Base-by-base conservation (phyloP, 2,797 vertebrate species). In the Muscicapa striata region DNA sequence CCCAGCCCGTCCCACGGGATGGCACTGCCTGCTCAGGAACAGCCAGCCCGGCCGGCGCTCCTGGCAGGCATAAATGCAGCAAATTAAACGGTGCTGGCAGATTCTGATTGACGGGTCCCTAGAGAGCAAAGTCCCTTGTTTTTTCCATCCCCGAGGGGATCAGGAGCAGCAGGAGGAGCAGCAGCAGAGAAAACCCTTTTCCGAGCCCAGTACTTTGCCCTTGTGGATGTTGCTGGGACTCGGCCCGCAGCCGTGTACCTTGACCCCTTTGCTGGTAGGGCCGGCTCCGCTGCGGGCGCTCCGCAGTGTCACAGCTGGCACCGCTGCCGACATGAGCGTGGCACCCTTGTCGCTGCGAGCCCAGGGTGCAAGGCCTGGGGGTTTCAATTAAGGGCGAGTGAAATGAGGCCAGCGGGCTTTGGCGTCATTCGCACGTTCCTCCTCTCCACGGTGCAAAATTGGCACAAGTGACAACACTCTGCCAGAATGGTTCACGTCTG, bases 11-110 rank as follows among this genome's bases (percentile, higher is more conserved):
- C 87, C 96, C 98, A 94, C 97, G 74, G 63, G 97, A 96, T 96
- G 97, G 97, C 92, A 91, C 91, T 97, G 96, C 89, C 95, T 93
- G 94, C 96, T 87, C 95, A 96, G 78, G 62, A 95, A 96, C 82
- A 13, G 62, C 62, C 76, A 81, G 94, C 55, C 45, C 5, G 27
- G n/a, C 41, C 12, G 2, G 49, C 2, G 34, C 74, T 93, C 58
- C 79, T 78, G 89, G 85, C 92, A 91, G 76, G 82, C 76, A 78
- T 58, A 84, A 90, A 95, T 91, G 73, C 94, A 72, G 93, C 87
- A 94, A 95, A 97, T 97, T 96, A 95, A 96, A 92, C 23, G 43
- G 83, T 45, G 80, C 77, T 89, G 91, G 93, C 82, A 89, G 79
- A 92, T 90, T 94, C 90, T 94, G 95, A 96, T 90, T 95, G 97